Base-by-base conservation (phyloP, 2,888 invertebrate species). In the Ennomos erosarius region DNA sequence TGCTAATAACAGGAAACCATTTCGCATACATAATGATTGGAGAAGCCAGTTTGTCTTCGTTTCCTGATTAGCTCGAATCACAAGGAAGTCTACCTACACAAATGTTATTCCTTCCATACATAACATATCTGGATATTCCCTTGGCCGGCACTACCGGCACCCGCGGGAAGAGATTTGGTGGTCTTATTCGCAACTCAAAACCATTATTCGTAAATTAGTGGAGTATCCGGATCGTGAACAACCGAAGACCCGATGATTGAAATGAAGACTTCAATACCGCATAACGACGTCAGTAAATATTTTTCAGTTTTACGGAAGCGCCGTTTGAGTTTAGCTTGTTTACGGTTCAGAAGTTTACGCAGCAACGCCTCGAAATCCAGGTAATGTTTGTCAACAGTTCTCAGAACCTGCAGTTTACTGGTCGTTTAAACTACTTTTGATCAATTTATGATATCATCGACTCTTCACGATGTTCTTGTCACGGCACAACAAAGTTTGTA, bases 251-350 rank as follows among this genome's bases (percentile, higher is more conserved):
- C 26, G 26, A 26, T 26, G 13, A 38, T 34, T 38, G 55, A 44
- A 39, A 37, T 9, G 34, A 45, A 38, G 34, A 26, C 26, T 26
- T 26, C n/a, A 16, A 16, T 16, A 16, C 16, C 33, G 35, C 38
- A 12, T 26, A 26, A 26, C 8, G 10, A 34, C 46, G 37, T 40
- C 10, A 33, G 57, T 57, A 57, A 57, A 57, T 51, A 57, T 57
- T 57, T 57, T 51, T 37, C 26, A 10, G 34, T n/a, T 46, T 33
- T 51, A 51, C 56, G 57, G 57, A 51, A 47, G 42, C 46, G 11
- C 40, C 34, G 26, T 26, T 26, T 6, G 26, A 26, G 26, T 51
- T 57, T 34, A 51, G 12, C 40, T 46, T 46, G 57, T 47, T 51
- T 57, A 57, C 46, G 37, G 39, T 0, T 26, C 16, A 38, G 9